Base-by-base conservation (phyloP, 1,140 invertebrate species). In the Dysdera silvatica region DNA sequence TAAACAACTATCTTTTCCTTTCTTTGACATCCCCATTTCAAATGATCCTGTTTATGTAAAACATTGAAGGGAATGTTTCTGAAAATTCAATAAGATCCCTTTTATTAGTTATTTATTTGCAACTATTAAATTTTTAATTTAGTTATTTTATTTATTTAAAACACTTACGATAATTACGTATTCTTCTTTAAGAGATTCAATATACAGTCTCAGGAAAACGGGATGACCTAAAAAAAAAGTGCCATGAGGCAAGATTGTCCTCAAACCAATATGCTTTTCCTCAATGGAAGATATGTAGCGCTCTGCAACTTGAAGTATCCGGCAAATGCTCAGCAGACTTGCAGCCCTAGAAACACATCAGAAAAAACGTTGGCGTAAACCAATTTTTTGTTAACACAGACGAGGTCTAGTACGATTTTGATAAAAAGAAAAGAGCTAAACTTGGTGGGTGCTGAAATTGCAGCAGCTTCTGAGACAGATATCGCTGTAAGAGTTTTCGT, bases 241-340 rank as follows among this genome's bases (percentile, higher is more conserved):
- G 4, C 77, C 80, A 68, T 82, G 80, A 28, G 80, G 79, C 3
- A 77, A 71, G 53, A 81, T 77, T 18, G 75, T 77, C 24, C 80
- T 71, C 4, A 75, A 72, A 5, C 71, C 71, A 16, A 70, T 67
- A 60, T 79, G 75, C 29, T 69, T 69, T 65, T 80, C 80, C 67
- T 82, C 80, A 20, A 81, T 78, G 32, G 71, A 74, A 29, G 76
- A 71, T 28, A 81, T 73, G 67, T 81, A 82, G 26, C 73, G 67
- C 65, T 81, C 79, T 6, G 77, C 79, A 24, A 81, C 72, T 72
- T 76, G 73, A 51, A 81, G 61, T 35, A 81, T 64, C 5, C 80
- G 71, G 37, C 79, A 74, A 54, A 81, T 79, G 61, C 76, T 76
- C 68, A 79, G 74, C 29, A 78, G 62, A 35, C 71, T 74, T 33